phyloP scores from a whole-genome alignment of 64 coral and sea anemone species.

The Montipora foliosa region DNA sequence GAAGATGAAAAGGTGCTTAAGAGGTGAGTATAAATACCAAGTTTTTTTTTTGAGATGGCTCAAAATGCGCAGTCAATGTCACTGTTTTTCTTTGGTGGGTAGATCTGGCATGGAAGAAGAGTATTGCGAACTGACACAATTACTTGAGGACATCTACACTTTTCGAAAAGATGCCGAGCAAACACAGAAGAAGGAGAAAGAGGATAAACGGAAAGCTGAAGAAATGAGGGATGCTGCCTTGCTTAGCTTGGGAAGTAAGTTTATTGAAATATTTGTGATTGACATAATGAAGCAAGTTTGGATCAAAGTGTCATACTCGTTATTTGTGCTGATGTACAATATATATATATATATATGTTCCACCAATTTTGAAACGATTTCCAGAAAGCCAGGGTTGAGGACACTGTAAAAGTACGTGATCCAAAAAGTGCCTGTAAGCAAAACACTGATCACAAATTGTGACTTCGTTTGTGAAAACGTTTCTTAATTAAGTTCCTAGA shows the following conservation, averaged over 20 bases:
- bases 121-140: constrained; percentile 25
- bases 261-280: not conserved
- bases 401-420: too few species aligned
- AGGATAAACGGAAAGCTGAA: constrained; percentile 41
- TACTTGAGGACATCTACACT: constrained; percentile 48
- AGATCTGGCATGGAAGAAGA: constrained; percentile 34
- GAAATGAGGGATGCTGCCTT: constrained; percentile 61
- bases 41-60: not conserved
- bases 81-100: constrained; percentile 29
- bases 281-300: too few species aligned
- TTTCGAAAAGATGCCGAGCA: constrained; percentile 40
- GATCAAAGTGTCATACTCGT: too few species aligned
- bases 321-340: too few species aligned
- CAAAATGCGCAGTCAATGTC: not conserved
- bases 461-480: too few species aligned
- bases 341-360: too few species aligned
- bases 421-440: too few species aligned
- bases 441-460: too few species aligned
- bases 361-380: too few species aligned
- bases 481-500: too few species aligned
- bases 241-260: constrained; percentile 51
- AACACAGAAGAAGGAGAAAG: constrained; percentile 45
- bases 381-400: too few species aligned
- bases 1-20: constrained; percentile 5
- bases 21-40: not conserved